phyloP scores from a whole-genome alignment of 2,113 vertebrate species.

The Synodontis membranacea region DNA sequence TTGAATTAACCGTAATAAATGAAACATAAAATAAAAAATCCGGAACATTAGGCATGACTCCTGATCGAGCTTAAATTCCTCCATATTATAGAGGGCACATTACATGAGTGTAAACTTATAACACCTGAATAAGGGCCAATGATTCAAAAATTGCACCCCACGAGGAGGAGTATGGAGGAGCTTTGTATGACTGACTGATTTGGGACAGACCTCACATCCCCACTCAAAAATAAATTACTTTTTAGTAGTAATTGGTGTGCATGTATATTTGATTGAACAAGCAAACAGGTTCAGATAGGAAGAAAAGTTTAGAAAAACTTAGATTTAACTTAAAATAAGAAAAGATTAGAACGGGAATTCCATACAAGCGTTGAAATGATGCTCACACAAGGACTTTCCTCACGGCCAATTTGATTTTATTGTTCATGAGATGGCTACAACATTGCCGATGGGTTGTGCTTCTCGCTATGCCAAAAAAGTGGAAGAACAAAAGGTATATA shows the following conservation, averaged over 20 bases:
- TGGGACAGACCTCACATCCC: neutral
- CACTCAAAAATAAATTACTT: neutral
- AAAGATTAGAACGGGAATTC: neutral
- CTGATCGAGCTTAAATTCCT: neutral
- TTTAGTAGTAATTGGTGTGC: neutral
- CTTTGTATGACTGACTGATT: neutral
- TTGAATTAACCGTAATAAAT: neutral
- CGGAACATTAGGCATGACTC: neutral
- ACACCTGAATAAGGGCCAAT: neutral
- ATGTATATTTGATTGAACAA: neutral
- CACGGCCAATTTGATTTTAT: constrained; percentile 72
- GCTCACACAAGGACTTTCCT: constrained; percentile 53
- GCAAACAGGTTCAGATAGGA: constrained; percentile 31
- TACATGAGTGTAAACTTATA: neutral
- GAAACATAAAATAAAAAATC: neutral
- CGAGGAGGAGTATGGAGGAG: neutral
- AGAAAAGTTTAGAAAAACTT: too few relatives aligned
- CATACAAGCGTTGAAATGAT: constrained; percentile 19
- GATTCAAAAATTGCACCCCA: neutral
- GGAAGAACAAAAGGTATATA: constrained; percentile 51
- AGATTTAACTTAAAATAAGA: too few relatives aligned
- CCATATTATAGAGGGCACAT: neutral
- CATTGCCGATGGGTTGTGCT: constrained; percentile 65
- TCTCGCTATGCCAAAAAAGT: constrained; percentile 54
- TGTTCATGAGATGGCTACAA: constrained; percentile 87